Evolutionary conservation across 2,113 vertebrate genomes (phyloP), one percentile per base, ranked within the genome.

Genomic region (Nibea albiflora): DNA sequence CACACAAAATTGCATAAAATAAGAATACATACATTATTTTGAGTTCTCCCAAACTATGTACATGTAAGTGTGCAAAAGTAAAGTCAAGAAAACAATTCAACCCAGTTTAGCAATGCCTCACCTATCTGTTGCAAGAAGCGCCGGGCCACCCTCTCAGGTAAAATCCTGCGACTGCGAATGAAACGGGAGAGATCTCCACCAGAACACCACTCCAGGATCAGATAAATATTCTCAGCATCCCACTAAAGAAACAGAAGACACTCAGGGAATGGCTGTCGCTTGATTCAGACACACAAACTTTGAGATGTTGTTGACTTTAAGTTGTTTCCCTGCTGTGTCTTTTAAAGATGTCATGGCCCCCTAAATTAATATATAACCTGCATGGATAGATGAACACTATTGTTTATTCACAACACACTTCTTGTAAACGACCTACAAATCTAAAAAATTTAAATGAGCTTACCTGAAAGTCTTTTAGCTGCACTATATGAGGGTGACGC

Each of bases 381-480:
- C 19, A 26, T 20, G 8, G 42, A 58, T 14, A 35, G 39, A 65
- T 39, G 12, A 0, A 16, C 46, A 24, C 49, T 16, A 16, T 50
- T 35, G 35, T 35, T 35, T 64, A 46, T 5, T 63, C 19, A 2
- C 44, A 22, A 61, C 20, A 60, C 0, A 63, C 4, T 11, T n/a
- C 0, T 65, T 58, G 2, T 4, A 20, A 78, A 50, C 17, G 39
- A 54, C 11, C 22, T 39, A 14, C 52, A 26, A 47, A 50, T 68
- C 10, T 49, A 1, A 52, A 20, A 24, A 16, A 28, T 57, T 9
- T 39, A 26, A n/a, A 70, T 49, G n/a, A 20, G 14, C 52, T 64
- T 46, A 98, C 98, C 97, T 99, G 97, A 84, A 99, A 99, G 90
- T 99, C 98, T 89, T 97, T 99, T 39, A 99, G 95, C 83, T 99